These are phyloP conservation scores for Drosophila parvula DNA, from an alignment of 1,140 invertebrate species.

Conservation along the genomic window DNA sequence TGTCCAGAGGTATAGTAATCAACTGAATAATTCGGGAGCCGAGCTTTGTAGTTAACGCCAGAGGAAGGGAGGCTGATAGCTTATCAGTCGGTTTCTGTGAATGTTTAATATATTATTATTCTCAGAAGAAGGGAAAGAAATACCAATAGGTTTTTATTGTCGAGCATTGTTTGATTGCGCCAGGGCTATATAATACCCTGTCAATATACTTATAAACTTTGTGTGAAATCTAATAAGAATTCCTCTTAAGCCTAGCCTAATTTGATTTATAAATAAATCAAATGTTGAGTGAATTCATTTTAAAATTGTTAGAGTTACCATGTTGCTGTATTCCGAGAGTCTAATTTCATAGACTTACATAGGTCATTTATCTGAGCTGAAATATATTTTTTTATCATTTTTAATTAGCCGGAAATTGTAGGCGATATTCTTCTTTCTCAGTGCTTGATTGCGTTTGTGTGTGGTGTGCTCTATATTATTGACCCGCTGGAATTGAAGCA, in stretches of 20 bases:
- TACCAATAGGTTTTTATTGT: neutral
- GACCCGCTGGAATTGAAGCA: conserved; percentile 70
- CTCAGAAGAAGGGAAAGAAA: too few species aligned
- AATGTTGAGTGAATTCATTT: too few species aligned
- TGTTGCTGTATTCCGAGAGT: neutral
- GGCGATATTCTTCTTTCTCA: neutral
- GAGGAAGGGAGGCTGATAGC: neutral
- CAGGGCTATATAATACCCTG: neutral
- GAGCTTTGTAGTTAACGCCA: neutral
- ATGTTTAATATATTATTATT: too few species aligned
- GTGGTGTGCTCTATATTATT: conserved; percentile 55
- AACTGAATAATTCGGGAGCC: neutral
- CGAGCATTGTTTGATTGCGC: neutral
- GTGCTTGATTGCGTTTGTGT: conserved; percentile 1
- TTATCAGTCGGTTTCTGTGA: neutral
- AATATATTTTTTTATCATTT: neutral
- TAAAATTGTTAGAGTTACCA: too few species aligned
- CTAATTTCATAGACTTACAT: neutral
- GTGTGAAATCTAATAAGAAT: neutral
- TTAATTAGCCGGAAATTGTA: neutral
- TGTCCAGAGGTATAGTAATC: too few species aligned
- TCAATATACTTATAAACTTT: too few species aligned
- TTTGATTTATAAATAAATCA: too few species aligned
- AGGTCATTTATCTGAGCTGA: neutral
- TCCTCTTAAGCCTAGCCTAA: too few species aligned